Evolutionary conservation across 2,113 vertebrate genomes (phyloP), one percentile per base, ranked within the genome.

Genomic region (Madoqua kirkii): DNA sequence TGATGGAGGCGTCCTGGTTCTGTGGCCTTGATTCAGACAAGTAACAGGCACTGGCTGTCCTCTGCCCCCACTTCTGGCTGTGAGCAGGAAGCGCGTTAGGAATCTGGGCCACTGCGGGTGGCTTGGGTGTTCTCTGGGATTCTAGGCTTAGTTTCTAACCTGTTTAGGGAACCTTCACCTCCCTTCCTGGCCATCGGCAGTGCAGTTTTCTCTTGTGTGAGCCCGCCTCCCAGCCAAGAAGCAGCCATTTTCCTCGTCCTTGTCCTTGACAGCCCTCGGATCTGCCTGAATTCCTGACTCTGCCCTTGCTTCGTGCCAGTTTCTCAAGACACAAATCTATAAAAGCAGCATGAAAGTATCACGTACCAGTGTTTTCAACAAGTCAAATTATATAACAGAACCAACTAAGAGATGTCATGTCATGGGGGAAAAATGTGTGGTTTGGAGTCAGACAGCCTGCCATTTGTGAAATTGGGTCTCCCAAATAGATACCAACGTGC

Each of bases 261-360:
- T 59, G 16, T 52, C 40, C 14, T 84, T 91, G 57, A 52, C 5
- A 62, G 83, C 48, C 52, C 62, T 87, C n/a, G 16, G 3, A 64
- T 76, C 50, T 88, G 13, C 59, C 27, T 71, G 31, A 52, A 71
- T 55, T 52, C 48, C 62, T 84, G 40, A 36, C 27, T 84, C 29
- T 94, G 78, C 67, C 88, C 23, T 92, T 92, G n/a, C 43, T 67
- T 76, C 31, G 16, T 64, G n/a, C n/a, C 79, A 67, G 1, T 92
- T 96, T 96, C 82, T 57, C 81, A 81, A 95, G 92, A 84, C 81
- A 88, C 43, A 95, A 12, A 92, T 55, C 60, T n/a, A 43, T 60
- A 85, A 97, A 93, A 48, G 13, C 87, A 94, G 43, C 45, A 31
- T 87, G 54, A 89, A 85, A 62, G 90, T 81, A 8, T 91, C 86